phyloP scores from a whole-genome alignment of 2,113 vertebrate species.

The Anoura caudifer region DNA sequence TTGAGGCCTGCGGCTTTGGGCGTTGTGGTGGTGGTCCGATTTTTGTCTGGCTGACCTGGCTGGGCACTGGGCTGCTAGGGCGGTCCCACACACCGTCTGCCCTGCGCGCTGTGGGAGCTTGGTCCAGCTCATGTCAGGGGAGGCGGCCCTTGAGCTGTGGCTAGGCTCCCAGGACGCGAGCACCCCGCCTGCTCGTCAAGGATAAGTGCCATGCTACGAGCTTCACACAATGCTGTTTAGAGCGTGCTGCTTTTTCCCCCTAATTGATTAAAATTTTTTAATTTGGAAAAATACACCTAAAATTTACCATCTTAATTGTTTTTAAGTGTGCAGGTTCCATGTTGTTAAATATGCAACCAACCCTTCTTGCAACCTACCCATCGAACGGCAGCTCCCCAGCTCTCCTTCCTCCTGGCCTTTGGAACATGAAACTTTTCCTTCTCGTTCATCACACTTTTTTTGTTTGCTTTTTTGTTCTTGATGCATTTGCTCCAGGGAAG shows the following conservation, averaged over 20 bases:
- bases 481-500: background rate
- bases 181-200: fast-evolving
- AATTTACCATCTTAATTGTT: background rate
- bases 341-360: background rate
- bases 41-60: background rate
- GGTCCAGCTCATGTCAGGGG: too few species aligned
- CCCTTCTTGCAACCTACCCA: background rate
- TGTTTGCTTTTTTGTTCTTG: background rate
- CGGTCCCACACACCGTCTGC: fast-evolving
- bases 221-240: background rate
- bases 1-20: background rate
- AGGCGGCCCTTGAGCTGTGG: fast-evolving
- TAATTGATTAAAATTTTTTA: background rate
- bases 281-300: background rate
- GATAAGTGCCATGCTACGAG: background rate
- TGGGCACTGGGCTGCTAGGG: fast-evolving
- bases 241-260: background rate
- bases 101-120: background rate
- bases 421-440: background rate
- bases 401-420: background rate
- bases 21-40: background rate
- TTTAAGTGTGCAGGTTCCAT: background rate
- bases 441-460: background rate
- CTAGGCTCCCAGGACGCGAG: fast-evolving
- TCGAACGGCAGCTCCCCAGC: background rate